Percentiles rank a stretch among this genome's conserved stretches.
Conservation (phyloP, 2,113 vertebrate species). For the Rhinolophus ferrumequinum region DNA sequence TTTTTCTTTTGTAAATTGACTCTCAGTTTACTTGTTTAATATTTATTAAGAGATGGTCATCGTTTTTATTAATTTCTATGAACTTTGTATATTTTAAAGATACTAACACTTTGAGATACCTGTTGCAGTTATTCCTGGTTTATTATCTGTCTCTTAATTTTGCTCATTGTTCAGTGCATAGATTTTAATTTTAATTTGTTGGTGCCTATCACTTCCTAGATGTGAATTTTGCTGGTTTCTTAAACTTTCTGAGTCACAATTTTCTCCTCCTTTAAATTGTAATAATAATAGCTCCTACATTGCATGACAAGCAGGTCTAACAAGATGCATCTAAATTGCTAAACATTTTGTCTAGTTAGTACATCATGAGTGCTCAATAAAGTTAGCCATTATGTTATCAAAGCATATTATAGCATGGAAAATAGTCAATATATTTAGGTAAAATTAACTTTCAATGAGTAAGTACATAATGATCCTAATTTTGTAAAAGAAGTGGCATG, state of each 20-base stretch:
- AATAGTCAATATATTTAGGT: no score
- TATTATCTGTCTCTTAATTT: background rate
- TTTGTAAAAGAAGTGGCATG: background rate
- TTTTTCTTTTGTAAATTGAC: background rate
- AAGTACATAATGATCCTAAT: background rate
- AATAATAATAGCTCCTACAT: background rate
- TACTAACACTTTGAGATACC: background rate
- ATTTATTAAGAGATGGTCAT: background rate
- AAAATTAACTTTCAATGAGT: background rate
- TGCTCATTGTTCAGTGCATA: background rate
- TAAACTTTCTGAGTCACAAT: background rate
- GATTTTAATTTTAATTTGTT: background rate
- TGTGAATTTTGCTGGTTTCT: background rate
- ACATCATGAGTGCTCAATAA: background rate
- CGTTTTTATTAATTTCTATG: background rate
- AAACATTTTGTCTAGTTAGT: no score
- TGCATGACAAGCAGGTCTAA: no score
- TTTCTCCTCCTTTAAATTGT: no score
- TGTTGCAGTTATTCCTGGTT: background rate
- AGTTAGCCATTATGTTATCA: background rate
- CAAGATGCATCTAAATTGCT: background rate
- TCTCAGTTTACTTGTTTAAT: background rate
- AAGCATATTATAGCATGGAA: background rate
- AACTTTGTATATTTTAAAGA: background rate
- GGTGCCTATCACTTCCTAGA: accelerated